phyloP scores from a whole-genome alignment of 53 echinoderm and acorn worm species.

The Stichopus horrens region DNA sequence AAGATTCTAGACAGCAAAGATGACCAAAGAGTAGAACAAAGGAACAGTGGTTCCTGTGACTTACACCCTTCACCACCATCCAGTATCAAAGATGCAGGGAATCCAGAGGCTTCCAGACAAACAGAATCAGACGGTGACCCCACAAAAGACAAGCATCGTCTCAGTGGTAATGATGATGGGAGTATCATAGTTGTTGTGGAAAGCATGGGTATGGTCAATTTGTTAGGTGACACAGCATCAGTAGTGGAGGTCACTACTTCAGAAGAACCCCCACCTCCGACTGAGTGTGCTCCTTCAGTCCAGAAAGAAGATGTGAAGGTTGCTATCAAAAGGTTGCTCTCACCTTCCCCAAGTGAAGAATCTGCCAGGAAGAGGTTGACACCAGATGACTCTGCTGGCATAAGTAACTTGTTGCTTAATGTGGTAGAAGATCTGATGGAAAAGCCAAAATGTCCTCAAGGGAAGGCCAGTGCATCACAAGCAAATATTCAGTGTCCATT shows the following conservation, averaged over 20 bases:
- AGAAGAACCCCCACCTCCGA: not conserved
- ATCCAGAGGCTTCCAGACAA: not conserved
- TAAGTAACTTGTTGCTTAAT: conserved; percentile 58
- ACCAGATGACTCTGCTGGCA: conserved; percentile 36
- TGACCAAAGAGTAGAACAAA: not conserved
- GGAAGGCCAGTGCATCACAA: not conserved
- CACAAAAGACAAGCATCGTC: not conserved
- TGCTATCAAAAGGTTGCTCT: conserved; percentile 8
- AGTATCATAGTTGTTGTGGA: conserved; percentile 28
- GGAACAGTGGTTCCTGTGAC: not conserved
- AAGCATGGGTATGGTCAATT: not conserved
- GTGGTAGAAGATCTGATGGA: conserved; percentile 55
- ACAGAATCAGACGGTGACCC: too few species aligned
- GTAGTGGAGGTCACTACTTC: conserved; percentile 43
- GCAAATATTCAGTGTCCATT: conserved; percentile 51
- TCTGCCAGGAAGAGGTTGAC: not conserved
- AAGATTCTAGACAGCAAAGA: not conserved
- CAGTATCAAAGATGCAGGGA: not conserved
- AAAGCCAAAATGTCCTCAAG: conserved; percentile 9
- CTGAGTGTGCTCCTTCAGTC: not conserved
- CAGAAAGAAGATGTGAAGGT: not conserved
- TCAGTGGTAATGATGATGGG: conserved; percentile 4
- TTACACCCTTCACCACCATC: not conserved
- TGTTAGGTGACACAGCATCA: conserved; percentile 34
- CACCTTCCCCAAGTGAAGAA: not conserved